These are phyloP conservation scores for Diarsia dahlii DNA, from an alignment of 2,888 invertebrate genomes.

Conservation along the genomic window DNA sequence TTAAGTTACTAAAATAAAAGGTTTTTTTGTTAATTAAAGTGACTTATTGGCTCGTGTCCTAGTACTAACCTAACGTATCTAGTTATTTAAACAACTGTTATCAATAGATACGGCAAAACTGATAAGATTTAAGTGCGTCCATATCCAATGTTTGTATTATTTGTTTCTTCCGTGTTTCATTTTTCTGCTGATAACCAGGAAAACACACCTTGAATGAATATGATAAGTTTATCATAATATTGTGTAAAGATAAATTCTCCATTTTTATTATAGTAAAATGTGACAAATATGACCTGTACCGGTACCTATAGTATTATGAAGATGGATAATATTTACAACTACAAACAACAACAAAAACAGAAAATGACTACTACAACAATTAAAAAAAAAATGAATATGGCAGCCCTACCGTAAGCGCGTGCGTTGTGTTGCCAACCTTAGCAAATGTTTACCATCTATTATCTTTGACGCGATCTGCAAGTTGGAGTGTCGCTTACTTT, in stretches of 20 bases:
- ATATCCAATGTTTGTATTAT: constrained; percentile 42
- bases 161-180: constrained; percentile 42
- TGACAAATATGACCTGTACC: not conserved
- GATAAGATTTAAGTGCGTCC: constrained; percentile 38
- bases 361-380: too few species aligned
- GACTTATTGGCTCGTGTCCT: constrained; percentile 4
- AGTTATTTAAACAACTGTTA: constrained; percentile 19
- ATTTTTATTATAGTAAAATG: not conserved
- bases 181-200: constrained; percentile 27
- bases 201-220: constrained; percentile 34
- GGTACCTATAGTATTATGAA: too few species aligned
- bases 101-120: constrained; percentile 11
- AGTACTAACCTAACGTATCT: not conserved
- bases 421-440: constrained; percentile 66
- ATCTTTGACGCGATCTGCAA: constrained; percentile 74
- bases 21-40: not conserved
- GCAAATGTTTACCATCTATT: constrained; percentile 84
- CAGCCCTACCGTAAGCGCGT: constrained; percentile 54
- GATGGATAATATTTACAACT: too few species aligned
- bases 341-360: too few species aligned
- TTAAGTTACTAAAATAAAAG: not conserved
- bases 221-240: constrained; percentile 17
- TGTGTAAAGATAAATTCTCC: constrained; percentile 9
- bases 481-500: constrained; percentile 54
- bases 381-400: not conserved